These are phyloP conservation scores for Montifringilla adamsi DNA, from an alignment of 2,113 vertebrate species.

Conservation along the genomic window DNA sequence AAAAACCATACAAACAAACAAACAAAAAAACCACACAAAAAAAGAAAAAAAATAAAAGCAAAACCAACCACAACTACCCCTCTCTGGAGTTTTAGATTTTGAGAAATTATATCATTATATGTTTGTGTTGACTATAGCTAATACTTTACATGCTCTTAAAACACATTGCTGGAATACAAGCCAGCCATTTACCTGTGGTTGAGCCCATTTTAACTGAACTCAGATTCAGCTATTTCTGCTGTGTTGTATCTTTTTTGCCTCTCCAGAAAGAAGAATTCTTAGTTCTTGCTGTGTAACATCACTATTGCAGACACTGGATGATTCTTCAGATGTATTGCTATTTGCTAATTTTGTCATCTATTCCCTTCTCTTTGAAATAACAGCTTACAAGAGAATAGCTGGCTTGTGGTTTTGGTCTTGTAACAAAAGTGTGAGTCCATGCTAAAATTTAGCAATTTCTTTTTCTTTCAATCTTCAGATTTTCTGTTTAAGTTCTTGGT, in stretches of 20 bases:
- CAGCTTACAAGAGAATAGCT: neutral
- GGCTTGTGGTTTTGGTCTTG: neutral
- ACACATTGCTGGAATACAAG: neutral
- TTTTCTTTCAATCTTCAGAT: constrained; percentile 64
- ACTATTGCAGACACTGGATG: neutral
- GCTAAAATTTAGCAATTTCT: neutral
- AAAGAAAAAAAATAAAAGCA: neutral
- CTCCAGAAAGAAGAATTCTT: neutral
- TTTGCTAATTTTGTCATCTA: neutral
- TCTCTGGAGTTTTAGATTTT: neutral
- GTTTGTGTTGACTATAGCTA: neutral
- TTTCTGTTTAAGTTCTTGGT: constrained; percentile 83
- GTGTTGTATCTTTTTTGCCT: neutral
- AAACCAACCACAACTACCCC: neutral
- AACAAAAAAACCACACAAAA: no score
- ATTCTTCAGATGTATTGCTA: neutral
- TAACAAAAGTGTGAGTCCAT: neutral
- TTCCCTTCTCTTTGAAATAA: neutral
- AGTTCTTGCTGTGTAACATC: neutral
- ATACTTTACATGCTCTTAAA: neutral
- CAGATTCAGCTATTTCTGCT: neutral
- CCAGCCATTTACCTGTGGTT: neutral
- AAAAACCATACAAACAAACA: neutral
- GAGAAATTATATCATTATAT: neutral
- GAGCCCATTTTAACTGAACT: neutral